Conservation (phyloP, 1,140 invertebrate genomes). For the Pogonognathellus flavescens region DNA sequence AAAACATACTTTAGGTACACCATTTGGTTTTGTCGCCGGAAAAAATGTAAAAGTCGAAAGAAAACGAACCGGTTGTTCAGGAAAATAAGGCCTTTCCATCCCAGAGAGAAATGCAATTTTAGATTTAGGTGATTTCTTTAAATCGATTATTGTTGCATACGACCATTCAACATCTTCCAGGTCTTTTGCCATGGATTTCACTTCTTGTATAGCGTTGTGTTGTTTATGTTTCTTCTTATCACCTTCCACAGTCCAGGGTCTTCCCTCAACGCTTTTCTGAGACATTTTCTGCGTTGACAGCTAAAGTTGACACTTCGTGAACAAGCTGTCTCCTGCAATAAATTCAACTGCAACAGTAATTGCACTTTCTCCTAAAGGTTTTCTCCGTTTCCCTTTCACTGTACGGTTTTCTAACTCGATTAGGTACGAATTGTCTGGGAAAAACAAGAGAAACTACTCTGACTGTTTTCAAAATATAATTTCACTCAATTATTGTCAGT, state of each 20-base stretch:
- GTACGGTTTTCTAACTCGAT: too few relatives aligned
- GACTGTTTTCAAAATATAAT: too few relatives aligned
- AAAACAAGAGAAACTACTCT: too few relatives aligned
- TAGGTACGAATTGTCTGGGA: too few relatives aligned
- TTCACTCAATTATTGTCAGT: too few relatives aligned
- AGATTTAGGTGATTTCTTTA: background rate
- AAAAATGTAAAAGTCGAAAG: background rate
- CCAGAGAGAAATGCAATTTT: constrained; percentile 12
- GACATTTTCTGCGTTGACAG: background rate
- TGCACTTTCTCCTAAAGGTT: too few relatives aligned
- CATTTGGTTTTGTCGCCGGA: background rate
- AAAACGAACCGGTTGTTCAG: background rate
- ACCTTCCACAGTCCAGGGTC: background rate
- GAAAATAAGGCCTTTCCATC: constrained; percentile 1
- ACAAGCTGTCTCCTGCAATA: background rate
- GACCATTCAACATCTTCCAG: background rate
- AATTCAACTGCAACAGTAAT: too few relatives aligned
- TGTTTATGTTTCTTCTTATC: background rate
- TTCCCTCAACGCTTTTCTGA: background rate
- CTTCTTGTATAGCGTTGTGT: background rate
- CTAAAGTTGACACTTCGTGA: background rate
- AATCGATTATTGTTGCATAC: background rate
- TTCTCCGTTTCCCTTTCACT: too few relatives aligned
- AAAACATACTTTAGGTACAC: background rate
- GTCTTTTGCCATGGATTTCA: background rate